These are phyloP conservation scores for Drosophila monieri DNA, from an alignment of 2,888 invertebrate species.

Conservation along the genomic window DNA sequence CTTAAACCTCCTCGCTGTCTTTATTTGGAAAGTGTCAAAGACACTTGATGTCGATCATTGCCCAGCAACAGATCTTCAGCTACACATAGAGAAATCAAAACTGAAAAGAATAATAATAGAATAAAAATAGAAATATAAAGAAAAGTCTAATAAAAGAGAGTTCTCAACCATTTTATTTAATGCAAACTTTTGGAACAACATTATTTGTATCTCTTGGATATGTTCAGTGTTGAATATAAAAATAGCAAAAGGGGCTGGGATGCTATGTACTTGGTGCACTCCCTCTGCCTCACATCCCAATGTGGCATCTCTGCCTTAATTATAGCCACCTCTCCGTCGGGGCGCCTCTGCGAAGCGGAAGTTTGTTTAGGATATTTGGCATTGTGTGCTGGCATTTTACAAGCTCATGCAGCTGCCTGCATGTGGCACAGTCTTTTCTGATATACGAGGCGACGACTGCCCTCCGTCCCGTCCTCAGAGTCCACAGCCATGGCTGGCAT, in stretches of 20 bases:
- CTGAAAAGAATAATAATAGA: neutral
- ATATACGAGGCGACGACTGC: neutral
- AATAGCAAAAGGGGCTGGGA: constrained; percentile 40
- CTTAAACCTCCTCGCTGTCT: constrained; percentile 8
- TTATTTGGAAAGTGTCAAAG: constrained; percentile 63
- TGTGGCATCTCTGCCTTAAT: constrained; percentile 46
- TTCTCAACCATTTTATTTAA: too few relatives aligned
- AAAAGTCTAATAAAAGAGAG: too few relatives aligned
- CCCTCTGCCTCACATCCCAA: neutral
- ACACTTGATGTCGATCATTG: constrained; percentile 57
- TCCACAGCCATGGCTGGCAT: constrained; percentile 21
- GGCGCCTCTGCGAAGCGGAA: constrained; percentile 61
- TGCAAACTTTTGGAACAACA: too few relatives aligned
- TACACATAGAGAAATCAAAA: neutral
- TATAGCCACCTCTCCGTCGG: constrained; percentile 57
- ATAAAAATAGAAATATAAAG: too few relatives aligned
- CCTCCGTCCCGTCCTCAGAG: constrained; percentile 4
- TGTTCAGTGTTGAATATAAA: constrained; percentile 12
- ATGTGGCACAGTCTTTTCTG: constrained; percentile 11
- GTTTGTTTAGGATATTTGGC: constrained; percentile 74
- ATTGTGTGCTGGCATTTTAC: constrained; percentile 41
- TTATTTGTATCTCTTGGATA: neutral
- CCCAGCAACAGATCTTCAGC: constrained; percentile 6
- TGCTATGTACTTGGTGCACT: constrained; percentile 24
- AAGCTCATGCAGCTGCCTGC: constrained; percentile 44